phyloP scores from a whole-genome alignment of 2,113 vertebrate genomes.

The Rhinopomastus cyanomelas region DNA sequence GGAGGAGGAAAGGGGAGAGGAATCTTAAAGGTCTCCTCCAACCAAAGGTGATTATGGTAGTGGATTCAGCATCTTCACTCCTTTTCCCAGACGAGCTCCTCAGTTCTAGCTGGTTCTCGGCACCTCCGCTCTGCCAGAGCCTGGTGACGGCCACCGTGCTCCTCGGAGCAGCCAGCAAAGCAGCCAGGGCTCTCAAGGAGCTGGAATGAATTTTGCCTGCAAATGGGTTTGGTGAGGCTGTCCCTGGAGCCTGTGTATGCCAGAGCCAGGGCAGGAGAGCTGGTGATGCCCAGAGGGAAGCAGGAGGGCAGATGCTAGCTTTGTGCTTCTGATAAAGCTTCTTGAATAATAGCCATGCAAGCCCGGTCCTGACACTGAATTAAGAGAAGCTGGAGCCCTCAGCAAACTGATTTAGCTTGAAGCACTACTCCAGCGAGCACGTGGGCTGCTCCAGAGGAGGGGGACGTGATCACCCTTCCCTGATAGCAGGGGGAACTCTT shows the following conservation, averaged over 20 bases:
- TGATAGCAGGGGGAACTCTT: constrained; percentile 23
- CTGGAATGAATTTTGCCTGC: constrained; percentile 25
- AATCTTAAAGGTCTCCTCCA: too few relatives aligned
- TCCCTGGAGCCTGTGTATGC: constrained; percentile 19
- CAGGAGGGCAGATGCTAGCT: constrained; percentile 63
- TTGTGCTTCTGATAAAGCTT: constrained; percentile 66
- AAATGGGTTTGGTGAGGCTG: background rate
- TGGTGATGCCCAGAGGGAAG: constrained; percentile 63
- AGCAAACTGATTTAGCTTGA: constrained; percentile 58
- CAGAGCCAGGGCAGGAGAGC: constrained; percentile 48
- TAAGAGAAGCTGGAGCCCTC: constrained; percentile 58
- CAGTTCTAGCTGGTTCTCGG: background rate
- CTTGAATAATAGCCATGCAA: constrained; percentile 64
- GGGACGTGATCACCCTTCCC: constrained; percentile 22
- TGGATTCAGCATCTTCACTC: background rate
- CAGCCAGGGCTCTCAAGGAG: constrained; percentile 32
- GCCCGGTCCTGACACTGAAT: constrained; percentile 61
- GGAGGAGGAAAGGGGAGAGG: background rate
- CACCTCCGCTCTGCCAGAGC: background rate
- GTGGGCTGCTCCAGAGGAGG: constrained; percentile 54
- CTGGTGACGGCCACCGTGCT: background rate
- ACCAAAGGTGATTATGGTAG: too few relatives aligned
- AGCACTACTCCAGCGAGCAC: constrained; percentile 38
- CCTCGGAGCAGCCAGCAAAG: too few relatives aligned
- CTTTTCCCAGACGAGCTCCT: background rate